phyloP scores from a whole-genome alignment of 2,888 invertebrate species.

The Gortyna flavago region DNA sequence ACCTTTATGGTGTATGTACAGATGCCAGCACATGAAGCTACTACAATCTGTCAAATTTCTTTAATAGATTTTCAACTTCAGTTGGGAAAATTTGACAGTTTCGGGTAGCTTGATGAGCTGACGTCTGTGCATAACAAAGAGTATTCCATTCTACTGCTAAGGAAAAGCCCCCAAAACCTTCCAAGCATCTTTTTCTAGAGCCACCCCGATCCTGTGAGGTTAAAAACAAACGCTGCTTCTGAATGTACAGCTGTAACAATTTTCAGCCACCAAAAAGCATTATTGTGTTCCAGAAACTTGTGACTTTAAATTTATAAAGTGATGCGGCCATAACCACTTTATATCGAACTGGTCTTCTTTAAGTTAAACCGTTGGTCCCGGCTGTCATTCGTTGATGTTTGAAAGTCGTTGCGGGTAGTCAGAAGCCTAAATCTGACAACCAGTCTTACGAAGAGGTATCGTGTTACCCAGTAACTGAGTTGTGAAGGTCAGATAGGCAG shows the following conservation, averaged over 20 bases:
- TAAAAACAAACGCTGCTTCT: neutral
- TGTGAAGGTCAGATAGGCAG: neutral
- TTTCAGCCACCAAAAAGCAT: neutral
- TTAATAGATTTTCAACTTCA: too few relatives aligned
- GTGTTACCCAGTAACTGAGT: neutral
- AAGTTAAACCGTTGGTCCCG: neutral
- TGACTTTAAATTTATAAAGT: constrained; percentile 3
- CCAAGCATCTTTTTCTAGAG: too few relatives aligned
- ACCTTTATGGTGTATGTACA: too few relatives aligned
- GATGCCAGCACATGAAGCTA: too few relatives aligned
- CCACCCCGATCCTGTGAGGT: too few relatives aligned
- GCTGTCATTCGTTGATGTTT: neutral
- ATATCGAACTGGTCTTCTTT: neutral
- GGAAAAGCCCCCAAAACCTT: too few relatives aligned
- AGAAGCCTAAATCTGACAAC: neutral
- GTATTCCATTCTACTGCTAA: too few relatives aligned
- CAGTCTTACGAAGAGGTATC: neutral
- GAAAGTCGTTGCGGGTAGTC: neutral
- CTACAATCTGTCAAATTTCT: too few relatives aligned
- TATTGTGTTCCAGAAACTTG: constrained; percentile 1
- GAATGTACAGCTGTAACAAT: neutral
- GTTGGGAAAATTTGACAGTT: too few relatives aligned
- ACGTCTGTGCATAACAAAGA: too few relatives aligned
- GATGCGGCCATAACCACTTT: neutral
- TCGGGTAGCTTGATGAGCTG: too few relatives aligned